Evolutionary conservation across 2,888 invertebrate species (phyloP), one percentile per base, ranked within the genome.

Genomic region (Coelopa pilipes): DNA sequence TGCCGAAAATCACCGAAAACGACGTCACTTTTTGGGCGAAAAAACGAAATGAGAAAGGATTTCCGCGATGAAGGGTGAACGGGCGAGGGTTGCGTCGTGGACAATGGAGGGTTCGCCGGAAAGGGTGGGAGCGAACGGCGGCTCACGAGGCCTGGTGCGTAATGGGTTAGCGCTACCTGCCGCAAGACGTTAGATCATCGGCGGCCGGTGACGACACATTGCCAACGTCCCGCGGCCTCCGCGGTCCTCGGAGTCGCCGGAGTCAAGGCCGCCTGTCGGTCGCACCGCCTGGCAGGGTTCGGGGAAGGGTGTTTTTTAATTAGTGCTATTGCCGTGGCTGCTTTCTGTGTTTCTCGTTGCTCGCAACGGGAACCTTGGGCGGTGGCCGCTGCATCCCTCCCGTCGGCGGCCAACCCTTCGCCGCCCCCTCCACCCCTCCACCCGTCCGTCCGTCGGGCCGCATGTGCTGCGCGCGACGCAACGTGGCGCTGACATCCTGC

Each of bases 401-500:
- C 12, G 0, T 0, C 24, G 47, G 19, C 47, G 9, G 11, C 19
- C 19, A 10, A 15, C 68, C 24, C 68, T 15, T 34, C 17, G 5
- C 13, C n/a, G 15, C 24, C 69, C n/a, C 65, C 65, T 17, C 57
- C 24, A 13, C 17, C 53, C 45, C 15, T 65, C 57, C 65, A 72
- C 72, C 72, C 72, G 49, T 72, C 57, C n/a, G 15, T 34, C 34
- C 7, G 34, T 34, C 34, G 34, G 4, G 2, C 34, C 57, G 47
- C 72, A 72, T 47, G 66, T 66, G 66, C 17, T 66, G 66, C 66
- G 57, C 49, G 47, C 10, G 73, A 74, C 83, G 79, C 85, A 83
- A 83, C 84, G 80, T 84, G 84, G 83, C 82, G 78, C 78, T 83
- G 85, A 83, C 83, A 83, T 83, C 81, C 77, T 78, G 80, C 79